These are phyloP conservation scores for Erebia ligea DNA, from an alignment of 2,888 invertebrate species.

Conservation along the genomic window DNA sequence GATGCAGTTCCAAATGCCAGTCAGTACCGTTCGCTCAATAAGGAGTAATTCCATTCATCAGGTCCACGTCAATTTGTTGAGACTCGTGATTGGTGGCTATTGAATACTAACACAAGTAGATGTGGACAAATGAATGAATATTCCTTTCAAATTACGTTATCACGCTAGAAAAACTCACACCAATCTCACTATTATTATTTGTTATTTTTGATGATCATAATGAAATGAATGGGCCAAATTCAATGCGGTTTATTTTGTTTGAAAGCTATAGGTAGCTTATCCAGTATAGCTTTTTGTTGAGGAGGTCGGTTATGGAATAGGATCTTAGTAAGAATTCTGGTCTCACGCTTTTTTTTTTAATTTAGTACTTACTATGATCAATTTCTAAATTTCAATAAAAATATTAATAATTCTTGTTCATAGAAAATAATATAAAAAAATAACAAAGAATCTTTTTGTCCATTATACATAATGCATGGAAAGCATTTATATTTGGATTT, in stretches of 20 bases:
- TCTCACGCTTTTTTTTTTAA: too few species aligned
- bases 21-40: constrained; percentile 30
- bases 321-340: neutral
- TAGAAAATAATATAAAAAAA: too few species aligned
- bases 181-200: constrained; percentile 13
- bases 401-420: too few species aligned
- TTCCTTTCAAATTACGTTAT: constrained; percentile 31
- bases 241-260: neutral
- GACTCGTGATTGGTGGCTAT: constrained; percentile 14
- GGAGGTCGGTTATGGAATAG: neutral
- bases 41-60: constrained; percentile 35
- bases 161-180: constrained; percentile 39
- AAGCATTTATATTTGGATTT: neutral
- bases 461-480: too few species aligned
- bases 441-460: too few species aligned
- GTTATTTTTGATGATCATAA: too few species aligned
- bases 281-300: neutral
- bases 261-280: too few species aligned
- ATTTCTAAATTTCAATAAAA: too few species aligned
- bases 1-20: constrained; percentile 23
- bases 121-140: constrained; percentile 28
- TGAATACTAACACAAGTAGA: neutral
- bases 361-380: too few species aligned
- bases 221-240: too few species aligned
- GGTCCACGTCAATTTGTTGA: constrained; percentile 14